Evolutionary conservation across 2,113 vertebrate genomes (phyloP).

Genomic region (Chinchilla lanigera): DNA sequence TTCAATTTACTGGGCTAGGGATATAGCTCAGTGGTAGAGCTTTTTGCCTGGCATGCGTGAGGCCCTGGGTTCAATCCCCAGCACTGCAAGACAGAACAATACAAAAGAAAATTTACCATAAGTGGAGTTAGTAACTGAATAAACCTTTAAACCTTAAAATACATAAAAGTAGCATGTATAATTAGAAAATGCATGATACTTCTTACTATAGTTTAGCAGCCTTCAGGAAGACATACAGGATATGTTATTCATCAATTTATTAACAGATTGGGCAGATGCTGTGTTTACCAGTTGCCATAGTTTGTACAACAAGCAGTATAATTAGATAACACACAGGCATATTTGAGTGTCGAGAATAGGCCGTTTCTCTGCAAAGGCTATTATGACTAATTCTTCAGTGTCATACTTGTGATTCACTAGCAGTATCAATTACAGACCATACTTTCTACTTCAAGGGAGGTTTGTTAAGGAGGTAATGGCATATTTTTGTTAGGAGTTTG

Average conservation of each 20-base stretch:
- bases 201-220: neutral
- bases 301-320: neutral
- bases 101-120: neutral
- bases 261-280: neutral
- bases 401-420: slow-evolving; percentile 28
- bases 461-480: neutral
- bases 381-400: neutral
- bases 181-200: neutral
- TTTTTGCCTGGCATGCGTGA: neutral
- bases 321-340: neutral
- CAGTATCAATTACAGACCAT: slow-evolving; percentile 21
- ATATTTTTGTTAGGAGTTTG: neutral
- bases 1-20: neutral
- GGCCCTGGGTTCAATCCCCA: neutral
- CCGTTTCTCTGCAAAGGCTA: neutral
- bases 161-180: neutral
- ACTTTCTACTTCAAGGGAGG: neutral
- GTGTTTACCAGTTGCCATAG: neutral
- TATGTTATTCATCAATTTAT: slow-evolving; percentile 15
- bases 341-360: slow-evolving; percentile 16
- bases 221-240: neutral
- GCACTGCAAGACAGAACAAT: neutral
- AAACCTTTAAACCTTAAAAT: neutral
- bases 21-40: neutral
- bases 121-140: neutral